phyloP scores from a whole-genome alignment of 2,888 invertebrate genomes.

The Sesia apiformis region DNA sequence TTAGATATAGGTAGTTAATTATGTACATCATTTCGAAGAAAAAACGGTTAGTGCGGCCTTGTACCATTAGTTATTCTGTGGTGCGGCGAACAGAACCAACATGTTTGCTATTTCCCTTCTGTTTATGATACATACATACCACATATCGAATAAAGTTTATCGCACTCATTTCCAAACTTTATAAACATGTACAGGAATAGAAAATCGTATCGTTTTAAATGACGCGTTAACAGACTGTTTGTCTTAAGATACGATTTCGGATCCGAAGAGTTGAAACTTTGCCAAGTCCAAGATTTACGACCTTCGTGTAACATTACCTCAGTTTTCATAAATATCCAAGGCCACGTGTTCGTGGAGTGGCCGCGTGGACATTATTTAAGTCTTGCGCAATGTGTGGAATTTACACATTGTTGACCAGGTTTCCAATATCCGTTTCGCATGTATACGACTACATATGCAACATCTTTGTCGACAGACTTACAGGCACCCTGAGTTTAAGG shows the following conservation, averaged over 20 bases:
- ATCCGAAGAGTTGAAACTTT: conserved; percentile 44
- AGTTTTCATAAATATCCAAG: conserved; percentile 67
- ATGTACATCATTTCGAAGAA: too few relatives aligned
- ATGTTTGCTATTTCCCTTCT: neutral
- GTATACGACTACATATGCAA: neutral
- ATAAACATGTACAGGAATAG: conserved; percentile 22
- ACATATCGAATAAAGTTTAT: conserved; percentile 9
- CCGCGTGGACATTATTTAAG: conserved; percentile 28
- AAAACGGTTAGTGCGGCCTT: too few relatives aligned
- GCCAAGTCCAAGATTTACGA: conserved; percentile 65
- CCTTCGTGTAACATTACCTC: conserved; percentile 62
- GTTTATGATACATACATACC: neutral
- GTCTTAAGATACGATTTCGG: conserved; percentile 41
- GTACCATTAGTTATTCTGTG: too few relatives aligned
- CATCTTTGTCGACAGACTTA: conserved; percentile 76
- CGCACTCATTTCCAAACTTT: neutral
- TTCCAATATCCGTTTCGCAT: neutral
- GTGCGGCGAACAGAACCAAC: too few relatives aligned
- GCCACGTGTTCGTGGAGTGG: conserved; percentile 18
- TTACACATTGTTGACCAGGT: conserved; percentile 3
- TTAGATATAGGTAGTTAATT: too few relatives aligned
- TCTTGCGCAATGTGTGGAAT: conserved; percentile 7
- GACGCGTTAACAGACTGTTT: conserved; percentile 49
- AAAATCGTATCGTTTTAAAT: conserved; percentile 22
- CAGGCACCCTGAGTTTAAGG: conserved; percentile 87